A percentile compares a stretch with the other conserved stretches of the same genome.
Conservation (phyloP, 2,888 invertebrate genomes). For the Emmelina monodactyla region DNA sequence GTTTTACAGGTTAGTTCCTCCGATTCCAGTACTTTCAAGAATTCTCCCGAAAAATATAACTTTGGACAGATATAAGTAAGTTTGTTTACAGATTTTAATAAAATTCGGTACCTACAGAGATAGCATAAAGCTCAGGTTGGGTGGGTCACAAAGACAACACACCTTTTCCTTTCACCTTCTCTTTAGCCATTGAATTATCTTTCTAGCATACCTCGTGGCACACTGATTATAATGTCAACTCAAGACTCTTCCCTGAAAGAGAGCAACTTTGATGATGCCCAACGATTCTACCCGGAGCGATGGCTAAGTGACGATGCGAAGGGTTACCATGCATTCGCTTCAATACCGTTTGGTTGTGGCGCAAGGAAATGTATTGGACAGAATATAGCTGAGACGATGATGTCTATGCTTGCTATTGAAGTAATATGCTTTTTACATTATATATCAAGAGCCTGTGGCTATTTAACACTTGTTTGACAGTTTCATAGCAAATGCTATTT, state of each 20-base stretch:
- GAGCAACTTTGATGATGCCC: slow-evolving; percentile 71
- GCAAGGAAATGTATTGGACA: slow-evolving; percentile 69
- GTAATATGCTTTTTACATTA: slow-evolving; percentile 32
- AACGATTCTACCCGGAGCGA: slow-evolving; percentile 68
- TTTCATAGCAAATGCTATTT: too few relatives aligned
- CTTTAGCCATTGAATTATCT: too few relatives aligned
- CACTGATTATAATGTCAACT: slow-evolving; percentile 71
- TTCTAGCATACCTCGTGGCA: slow-evolving; percentile 62
- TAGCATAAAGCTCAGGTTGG: too few relatives aligned
- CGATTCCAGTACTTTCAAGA: slow-evolving; percentile 70
- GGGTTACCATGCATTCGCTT: slow-evolving; percentile 62
- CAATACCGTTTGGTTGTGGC: slow-evolving; percentile 71
- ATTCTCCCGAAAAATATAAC: slow-evolving; percentile 66
- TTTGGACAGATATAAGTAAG: slow-evolving; percentile 68
- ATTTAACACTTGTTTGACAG: too few relatives aligned
- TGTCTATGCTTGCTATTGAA: slow-evolving; percentile 64
- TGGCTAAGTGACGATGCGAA: slow-evolving; percentile 57
- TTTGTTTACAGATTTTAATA: too few relatives aligned
- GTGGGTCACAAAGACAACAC: too few relatives aligned
- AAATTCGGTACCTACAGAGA: too few relatives aligned
- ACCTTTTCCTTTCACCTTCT: too few relatives aligned
- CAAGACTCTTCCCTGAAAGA: slow-evolving; percentile 68
- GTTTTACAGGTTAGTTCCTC: slow-evolving; percentile 63
- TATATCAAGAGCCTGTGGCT: too few relatives aligned
- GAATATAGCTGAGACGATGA: slow-evolving; percentile 67